Evolutionary conservation across 2,888 invertebrate genomes (phyloP).

Genomic region (Cryptus viduatorius): DNA sequence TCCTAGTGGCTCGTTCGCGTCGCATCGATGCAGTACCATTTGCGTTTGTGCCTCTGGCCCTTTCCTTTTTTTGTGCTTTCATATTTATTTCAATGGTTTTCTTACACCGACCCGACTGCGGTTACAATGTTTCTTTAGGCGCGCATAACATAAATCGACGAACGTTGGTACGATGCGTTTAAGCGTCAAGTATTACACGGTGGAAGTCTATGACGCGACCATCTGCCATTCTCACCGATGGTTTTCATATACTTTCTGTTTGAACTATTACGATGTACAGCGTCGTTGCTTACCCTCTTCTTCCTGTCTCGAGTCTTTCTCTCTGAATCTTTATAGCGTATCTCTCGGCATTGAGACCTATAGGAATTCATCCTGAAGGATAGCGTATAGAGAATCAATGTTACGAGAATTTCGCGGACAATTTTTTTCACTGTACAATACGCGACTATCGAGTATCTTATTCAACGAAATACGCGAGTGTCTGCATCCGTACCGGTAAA

Average conservation of each 20-base stretch:
- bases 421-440: background rate
- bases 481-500: too few relatives aligned
- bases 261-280: conserved; percentile 42
- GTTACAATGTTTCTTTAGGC: conserved; percentile 37
- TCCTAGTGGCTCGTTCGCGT: conserved; percentile 37
- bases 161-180: conserved; percentile 28
- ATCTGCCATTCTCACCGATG: conserved; percentile 44
- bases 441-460: conserved; percentile 5
- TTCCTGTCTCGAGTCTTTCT: conserved; percentile 31
- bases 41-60: conserved; percentile 17
- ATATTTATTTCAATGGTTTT: background rate
- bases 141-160: conserved; percentile 48
- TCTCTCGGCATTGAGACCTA: conserved; percentile 14
- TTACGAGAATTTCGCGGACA: conserved; percentile 11
- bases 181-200: conserved; percentile 33
- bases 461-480: too few relatives aligned
- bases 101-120: background rate
- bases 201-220: conserved; percentile 34
- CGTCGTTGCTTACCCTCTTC: conserved; percentile 29
- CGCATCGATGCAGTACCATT: conserved; percentile 25
- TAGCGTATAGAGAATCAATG: background rate
- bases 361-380: conserved; percentile 7
- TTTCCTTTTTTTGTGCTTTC: conserved; percentile 12
- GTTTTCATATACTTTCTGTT: conserved; percentile 38
- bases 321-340: conserved; percentile 47